Conservation (phyloP, 2,888 invertebrate genomes). For the Parelbella ahira region DNA sequence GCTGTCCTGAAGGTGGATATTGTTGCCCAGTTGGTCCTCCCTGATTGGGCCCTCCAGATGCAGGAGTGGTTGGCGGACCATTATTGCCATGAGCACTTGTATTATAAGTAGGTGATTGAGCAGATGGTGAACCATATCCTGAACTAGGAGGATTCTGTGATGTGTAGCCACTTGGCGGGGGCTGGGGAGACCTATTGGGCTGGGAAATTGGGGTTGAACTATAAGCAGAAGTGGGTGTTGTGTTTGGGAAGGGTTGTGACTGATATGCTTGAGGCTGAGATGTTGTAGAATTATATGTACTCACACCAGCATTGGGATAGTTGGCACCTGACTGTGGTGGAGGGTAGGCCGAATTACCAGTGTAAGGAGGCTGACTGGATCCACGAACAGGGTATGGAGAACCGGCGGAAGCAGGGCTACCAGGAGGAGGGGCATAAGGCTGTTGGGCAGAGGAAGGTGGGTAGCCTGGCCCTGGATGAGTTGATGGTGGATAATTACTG, state of each 20-base stretch:
- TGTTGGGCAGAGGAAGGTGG: conserved; percentile 71
- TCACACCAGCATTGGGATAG: conserved; percentile 72
- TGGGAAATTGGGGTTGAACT: conserved; percentile 76
- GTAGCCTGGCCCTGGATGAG: conserved; percentile 69
- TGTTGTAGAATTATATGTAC: conserved; percentile 69
- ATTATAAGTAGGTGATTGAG: conserved; percentile 83
- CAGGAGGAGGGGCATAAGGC: conserved; percentile 72
- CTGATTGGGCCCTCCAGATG: conserved; percentile 72
- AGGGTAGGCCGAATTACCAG: conserved; percentile 70
- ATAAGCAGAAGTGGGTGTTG: conserved; percentile 75
- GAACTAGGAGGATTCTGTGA: conserved; percentile 78
- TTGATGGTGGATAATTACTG: conserved; percentile 80
- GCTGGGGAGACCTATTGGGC: conserved; percentile 79
- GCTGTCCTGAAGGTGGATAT: conserved; percentile 82
- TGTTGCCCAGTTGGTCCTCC: conserved; percentile 81
- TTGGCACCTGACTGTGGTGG: conserved; percentile 66
- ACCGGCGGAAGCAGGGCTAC: conserved; percentile 64
- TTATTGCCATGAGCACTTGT: conserved; percentile 80
- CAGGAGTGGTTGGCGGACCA: conserved; percentile 68
- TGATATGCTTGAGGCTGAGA: conserved; percentile 74
- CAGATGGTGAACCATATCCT: conserved; percentile 83
- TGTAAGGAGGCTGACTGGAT: conserved; percentile 65
- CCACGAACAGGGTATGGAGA: conserved; percentile 70
- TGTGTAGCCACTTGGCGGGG: conserved; percentile 77
- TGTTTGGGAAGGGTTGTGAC: conserved; percentile 72